These are phyloP conservation scores for Sycobia sp. DNA, from an alignment of 1,140 invertebrate species.

Conservation along the genomic window DNA sequence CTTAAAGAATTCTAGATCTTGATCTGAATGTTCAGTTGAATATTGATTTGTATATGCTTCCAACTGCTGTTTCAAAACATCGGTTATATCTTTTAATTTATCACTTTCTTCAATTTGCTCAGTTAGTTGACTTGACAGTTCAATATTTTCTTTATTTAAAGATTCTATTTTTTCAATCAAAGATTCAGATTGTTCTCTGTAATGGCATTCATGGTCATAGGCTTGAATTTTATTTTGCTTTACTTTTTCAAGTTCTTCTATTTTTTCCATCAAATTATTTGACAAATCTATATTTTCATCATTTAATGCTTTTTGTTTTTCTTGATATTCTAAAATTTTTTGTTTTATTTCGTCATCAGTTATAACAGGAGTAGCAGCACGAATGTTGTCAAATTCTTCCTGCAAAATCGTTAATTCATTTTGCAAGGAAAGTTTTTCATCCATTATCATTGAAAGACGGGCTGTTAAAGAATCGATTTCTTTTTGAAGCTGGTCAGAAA, in stretches of 20 bases:
- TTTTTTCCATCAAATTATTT: constrained; percentile 37
- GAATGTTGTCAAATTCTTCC: constrained; percentile 35
- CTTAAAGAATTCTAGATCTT: constrained; percentile 9
- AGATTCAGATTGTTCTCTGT: constrained; percentile 28
- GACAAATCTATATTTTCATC: constrained; percentile 37
- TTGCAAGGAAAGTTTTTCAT: constrained; percentile 41
- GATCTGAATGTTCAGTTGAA: neutral
- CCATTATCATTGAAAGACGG: constrained; percentile 32
- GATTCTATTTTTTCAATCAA: constrained; percentile 27
- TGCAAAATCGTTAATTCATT: constrained; percentile 32
- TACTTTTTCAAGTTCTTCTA: constrained; percentile 39
- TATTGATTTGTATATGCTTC: constrained; percentile 1
- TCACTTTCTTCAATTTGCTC: constrained; percentile 42
- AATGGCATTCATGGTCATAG: constrained; percentile 36
- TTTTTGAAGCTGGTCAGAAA: constrained; percentile 34
- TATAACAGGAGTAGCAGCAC: neutral
- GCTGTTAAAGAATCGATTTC: constrained; percentile 39
- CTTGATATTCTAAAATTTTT: constrained; percentile 31
- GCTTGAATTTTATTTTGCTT: constrained; percentile 36
- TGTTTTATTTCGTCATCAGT: constrained; percentile 33
- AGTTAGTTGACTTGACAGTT: constrained; percentile 40
- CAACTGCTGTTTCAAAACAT: constrained; percentile 29
- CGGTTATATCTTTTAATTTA: constrained; percentile 30
- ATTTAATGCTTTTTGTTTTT: constrained; percentile 27
- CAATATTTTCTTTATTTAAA: constrained; percentile 39